Conservation (phyloP, 2,113 vertebrate species). For the Neogobius melanostomus region DNA sequence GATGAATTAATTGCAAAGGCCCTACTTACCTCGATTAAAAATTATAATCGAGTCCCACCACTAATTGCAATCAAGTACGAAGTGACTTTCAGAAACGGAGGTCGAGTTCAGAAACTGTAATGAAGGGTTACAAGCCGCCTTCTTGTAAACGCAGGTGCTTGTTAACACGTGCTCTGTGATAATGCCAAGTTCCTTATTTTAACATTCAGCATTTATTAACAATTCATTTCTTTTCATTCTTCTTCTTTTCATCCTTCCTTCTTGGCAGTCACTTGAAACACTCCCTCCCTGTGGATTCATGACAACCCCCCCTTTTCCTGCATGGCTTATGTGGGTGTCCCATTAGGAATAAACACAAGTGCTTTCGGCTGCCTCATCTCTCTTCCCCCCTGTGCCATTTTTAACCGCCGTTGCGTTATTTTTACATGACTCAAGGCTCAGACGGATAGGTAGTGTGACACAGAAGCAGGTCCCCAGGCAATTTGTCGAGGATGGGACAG, state of each 20-base stretch:
- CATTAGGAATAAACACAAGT: constrained; percentile 62
- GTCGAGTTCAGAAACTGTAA: not conserved
- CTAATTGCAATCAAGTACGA: too few species aligned
- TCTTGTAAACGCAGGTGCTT: constrained; percentile 1
- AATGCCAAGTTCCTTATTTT: constrained; percentile 14
- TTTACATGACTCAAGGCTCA: constrained; percentile 58
- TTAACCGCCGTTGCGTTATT: constrained; percentile 67
- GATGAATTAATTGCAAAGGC: too few species aligned
- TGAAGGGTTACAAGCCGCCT: not conserved
- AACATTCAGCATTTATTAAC: constrained; percentile 14
- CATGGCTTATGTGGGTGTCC: constrained; percentile 51
- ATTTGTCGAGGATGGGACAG: constrained; percentile 48
- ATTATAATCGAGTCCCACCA: too few species aligned
- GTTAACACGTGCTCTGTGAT: constrained; percentile 2
- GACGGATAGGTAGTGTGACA: constrained; percentile 50
- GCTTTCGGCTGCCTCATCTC: constrained; percentile 59
- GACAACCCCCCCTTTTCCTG: constrained; percentile 37
- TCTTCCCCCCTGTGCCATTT: constrained; percentile 43
- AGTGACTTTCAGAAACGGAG: too few species aligned
- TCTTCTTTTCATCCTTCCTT: constrained; percentile 12
- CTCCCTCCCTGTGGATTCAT: constrained; percentile 49
- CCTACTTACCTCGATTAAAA: too few species aligned
- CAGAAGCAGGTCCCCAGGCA: constrained; percentile 51
- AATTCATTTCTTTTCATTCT: constrained; percentile 9
- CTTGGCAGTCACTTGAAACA: constrained; percentile 44